Evolutionary conservation across 92 coral and sea anemone species (phyloP).

Genomic region (Plumapathes pennacea): DNA sequence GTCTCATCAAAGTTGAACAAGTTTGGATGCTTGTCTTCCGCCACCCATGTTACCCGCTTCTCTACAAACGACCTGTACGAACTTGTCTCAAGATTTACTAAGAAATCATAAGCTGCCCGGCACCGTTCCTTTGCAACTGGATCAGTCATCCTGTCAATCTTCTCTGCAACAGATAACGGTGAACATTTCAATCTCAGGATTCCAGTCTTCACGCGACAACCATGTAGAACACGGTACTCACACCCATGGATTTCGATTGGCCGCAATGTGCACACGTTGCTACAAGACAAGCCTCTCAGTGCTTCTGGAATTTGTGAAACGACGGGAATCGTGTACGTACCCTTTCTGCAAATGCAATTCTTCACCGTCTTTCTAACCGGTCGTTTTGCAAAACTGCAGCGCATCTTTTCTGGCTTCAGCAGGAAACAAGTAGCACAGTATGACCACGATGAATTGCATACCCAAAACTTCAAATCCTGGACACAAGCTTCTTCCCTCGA

Average conservation of each 20-base stretch:
- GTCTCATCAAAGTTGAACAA: conserved; percentile 12
- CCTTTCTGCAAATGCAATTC: not conserved
- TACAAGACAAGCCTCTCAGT: not conserved
- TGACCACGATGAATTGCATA: conserved; percentile 5
- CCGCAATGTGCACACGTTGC: not conserved
- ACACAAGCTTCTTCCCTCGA: no score
- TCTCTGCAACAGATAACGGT: not conserved
- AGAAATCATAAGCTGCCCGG: conserved; percentile 10
- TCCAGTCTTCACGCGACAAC: conserved; percentile 12
- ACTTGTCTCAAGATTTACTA: not conserved
- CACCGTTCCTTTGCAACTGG: not conserved
- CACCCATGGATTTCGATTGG: conserved; percentile 14
- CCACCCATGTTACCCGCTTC: not conserved
- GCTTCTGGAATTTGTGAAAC: conserved; percentile 1
- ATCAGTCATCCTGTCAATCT: conserved; percentile 3
- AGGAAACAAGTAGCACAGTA: not conserved
- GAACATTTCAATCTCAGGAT: conserved; percentile 15
- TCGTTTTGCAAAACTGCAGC: not conserved
- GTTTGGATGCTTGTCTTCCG: not conserved
- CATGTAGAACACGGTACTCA: conserved; percentile 4
- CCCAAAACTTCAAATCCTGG: conserved; percentile 9
- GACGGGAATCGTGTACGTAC: conserved; percentile 9
- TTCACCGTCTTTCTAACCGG: not conserved
- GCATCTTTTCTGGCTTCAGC: not conserved
- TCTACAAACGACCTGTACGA: conserved; percentile 2